Base-by-base conservation (phyloP, 2,888 invertebrate species). In the Cremastobaeus sp. region DNA sequence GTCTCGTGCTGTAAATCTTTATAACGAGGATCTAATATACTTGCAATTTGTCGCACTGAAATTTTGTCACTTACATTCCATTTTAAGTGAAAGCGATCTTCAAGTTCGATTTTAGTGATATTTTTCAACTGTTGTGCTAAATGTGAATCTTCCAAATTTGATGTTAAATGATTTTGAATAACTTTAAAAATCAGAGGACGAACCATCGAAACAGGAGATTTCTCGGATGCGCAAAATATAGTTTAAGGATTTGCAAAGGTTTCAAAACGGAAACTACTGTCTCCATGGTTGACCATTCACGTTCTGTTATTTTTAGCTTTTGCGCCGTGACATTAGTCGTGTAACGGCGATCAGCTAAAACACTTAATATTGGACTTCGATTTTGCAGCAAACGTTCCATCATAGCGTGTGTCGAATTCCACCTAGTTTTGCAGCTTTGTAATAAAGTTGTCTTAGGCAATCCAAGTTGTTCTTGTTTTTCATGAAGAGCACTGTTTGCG, bases 351-450 rank as follows among this genome's bases (percentile, higher is more conserved):
- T 43, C 57, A 20, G 41, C 9, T 12, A 57, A 15, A 18, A 57
- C 57, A 1, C 32, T 34, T 3, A 32, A 32, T n/a, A 32, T 32
- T 5, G 34, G 9, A 6, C 9, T 32, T 32, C 11, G 5, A n/a
- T 50, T 34, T 15, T 50, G 34, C 11, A 50, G 4, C 3, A 54
- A n/a, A 9, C 54, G 30, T 4, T 54, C 39, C n/a, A 21, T 21
- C 54, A 54, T 54, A 0, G 39, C 48, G n/a, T 34, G 48, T 11
- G 17, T 21, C 0, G 50, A 50, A 25, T 62, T 12, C 62, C 50
- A 62, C 4, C 50, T 0, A 0, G 41, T 62, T 2, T 50, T 30
- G 15, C 62, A 62, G 21, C 17, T 41, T 41, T 62, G 62, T 9
- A 50, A 41, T 5, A 62, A n/a, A 15, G 12, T 32, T 2, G 41